Base-by-base conservation (phyloP, 1,140 invertebrate genomes). In the Zophobas atratus region DNA sequence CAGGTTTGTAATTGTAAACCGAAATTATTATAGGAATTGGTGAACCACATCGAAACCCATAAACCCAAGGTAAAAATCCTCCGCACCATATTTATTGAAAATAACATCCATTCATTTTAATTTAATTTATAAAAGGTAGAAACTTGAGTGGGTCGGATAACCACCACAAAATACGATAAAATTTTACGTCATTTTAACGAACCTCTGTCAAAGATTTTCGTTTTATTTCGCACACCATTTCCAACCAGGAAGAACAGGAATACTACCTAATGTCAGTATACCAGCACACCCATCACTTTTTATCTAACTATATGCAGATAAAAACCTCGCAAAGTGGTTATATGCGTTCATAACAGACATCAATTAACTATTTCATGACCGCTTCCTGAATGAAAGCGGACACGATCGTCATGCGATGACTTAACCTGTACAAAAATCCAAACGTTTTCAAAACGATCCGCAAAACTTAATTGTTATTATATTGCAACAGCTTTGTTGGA, bases 1-100 rank as follows among this genome's bases (percentile, higher is more conserved):
- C 60, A 43, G 41, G 60, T 43, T 41, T 67, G 60, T 43, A 67
- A 67, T 43, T 67, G 39, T 67, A 67, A 67, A 67, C 60, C 60
- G 60, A 67, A 67, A 67, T 67, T 67, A 67, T 67, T 67, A 67
- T n/a, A 67, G 39, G 2, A 67, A 2, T 67, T 39, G 38, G 1
- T 67, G 60, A 67, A 67, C 60, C 60, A 32, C 43, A 67, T 0
- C 60, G 2, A 33, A 43, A 57, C 41, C 38, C 39, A 43, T 67
- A 67, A 67, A 43, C 60, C 20, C 2, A 35, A 57, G 33, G 33
- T 35, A 34, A 57, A 35, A 57, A 35, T 36, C 20, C 49, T 53
- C 20, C 20, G 20, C 49, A 53, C 49, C 49, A 53, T n/a, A 53
- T 53, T 53, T 57, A 20, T 20, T 20, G 20, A 20, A 20, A 20